phyloP scores from a whole-genome alignment of 2,113 vertebrate genomes.

The Cavia aperea region DNA sequence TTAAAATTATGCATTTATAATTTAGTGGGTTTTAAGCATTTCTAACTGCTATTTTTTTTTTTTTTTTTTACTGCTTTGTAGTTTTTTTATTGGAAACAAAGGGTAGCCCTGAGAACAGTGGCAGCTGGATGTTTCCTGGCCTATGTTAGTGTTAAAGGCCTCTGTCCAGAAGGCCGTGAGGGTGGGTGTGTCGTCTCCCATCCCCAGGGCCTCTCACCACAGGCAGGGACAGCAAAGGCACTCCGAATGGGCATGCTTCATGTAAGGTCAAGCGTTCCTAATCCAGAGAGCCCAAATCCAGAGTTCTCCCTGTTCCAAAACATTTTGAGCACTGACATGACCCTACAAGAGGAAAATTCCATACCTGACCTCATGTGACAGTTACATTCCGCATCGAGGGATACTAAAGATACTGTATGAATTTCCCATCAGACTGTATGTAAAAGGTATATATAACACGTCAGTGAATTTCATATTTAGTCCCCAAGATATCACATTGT shows the following conservation, averaged over 20 bases:
- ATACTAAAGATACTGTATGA: background rate
- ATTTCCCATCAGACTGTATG: background rate
- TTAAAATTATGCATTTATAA: slow-evolving; percentile 20
- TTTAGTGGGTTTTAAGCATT: background rate
- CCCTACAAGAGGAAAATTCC: background rate
- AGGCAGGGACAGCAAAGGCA: background rate
- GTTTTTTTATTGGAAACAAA: background rate
- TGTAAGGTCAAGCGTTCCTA: background rate
- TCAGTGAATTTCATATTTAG: background rate
- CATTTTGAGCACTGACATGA: background rate
- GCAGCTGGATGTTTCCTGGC: background rate
- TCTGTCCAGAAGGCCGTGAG: background rate
- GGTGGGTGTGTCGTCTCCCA: no score
- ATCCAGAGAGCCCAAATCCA: background rate
- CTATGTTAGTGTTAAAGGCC: background rate
- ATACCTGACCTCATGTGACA: background rate
- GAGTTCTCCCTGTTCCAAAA: background rate
- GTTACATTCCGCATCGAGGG: background rate
- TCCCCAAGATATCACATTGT: background rate
- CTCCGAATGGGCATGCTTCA: background rate
- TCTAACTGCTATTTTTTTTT: background rate
- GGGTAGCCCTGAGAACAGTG: background rate
- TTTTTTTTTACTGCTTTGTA: background rate
- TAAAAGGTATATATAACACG: background rate
- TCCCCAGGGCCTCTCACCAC: background rate